phyloP scores from a whole-genome alignment of 2,113 vertebrate species.

The Coptodon bakossiorum region DNA sequence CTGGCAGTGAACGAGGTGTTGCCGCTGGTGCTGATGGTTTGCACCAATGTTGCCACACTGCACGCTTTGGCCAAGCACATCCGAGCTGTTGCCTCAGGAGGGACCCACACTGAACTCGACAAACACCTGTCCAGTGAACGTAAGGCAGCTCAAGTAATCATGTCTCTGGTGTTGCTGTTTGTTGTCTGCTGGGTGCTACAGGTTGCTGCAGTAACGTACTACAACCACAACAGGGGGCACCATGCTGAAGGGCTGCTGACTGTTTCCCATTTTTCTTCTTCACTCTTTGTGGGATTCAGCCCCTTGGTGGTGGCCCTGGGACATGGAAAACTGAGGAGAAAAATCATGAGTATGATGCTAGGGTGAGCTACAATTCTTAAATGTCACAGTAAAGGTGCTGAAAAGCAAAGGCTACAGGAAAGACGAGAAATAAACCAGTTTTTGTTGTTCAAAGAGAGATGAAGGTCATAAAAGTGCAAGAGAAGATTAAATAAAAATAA shows the following conservation, averaged over 20 bases:
- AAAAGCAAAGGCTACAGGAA: not conserved
- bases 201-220: slow-evolving; percentile 74
- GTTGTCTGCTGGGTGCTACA: slow-evolving; percentile 74
- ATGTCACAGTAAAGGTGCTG: not conserved
- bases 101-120: slow-evolving; percentile 22
- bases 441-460: slow-evolving; percentile 25
- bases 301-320: slow-evolving; percentile 75
- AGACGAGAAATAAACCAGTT: not conserved
- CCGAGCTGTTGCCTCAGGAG: slow-evolving; percentile 48
- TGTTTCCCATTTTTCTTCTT: slow-evolving; percentile 72
- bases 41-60: slow-evolving; percentile 67
- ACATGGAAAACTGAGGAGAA: slow-evolving; percentile 70
- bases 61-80: slow-evolving; percentile 70
- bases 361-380: slow-evolving; percentile 9
- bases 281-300: slow-evolving; percentile 74
- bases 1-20: slow-evolving; percentile 71
- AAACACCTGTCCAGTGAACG: slow-evolving; percentile 61
- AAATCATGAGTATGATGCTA: slow-evolving; percentile 44
- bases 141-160: slow-evolving; percentile 73
- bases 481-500: not conserved
- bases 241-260: slow-evolving; percentile 67
- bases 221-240: slow-evolving; percentile 68
- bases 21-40: slow-evolving; percentile 72
- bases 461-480: not conserved
- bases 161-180: slow-evolving; percentile 69